These are phyloP conservation scores for Mythimna albipuncta DNA, from an alignment of 2,888 invertebrate species.

Conservation along the genomic window DNA sequence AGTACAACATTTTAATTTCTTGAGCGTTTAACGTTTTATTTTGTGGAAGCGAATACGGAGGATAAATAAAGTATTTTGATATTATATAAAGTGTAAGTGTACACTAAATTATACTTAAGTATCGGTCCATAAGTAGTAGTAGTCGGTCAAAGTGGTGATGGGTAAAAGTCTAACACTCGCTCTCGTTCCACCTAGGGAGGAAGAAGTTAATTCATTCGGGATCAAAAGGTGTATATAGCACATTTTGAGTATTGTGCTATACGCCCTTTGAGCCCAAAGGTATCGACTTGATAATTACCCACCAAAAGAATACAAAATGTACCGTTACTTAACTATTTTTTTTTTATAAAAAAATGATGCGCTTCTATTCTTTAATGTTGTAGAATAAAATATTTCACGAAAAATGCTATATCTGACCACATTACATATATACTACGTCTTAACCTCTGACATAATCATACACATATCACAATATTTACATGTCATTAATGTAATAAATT, in stretches of 20 bases:
- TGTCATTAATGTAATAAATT: constrained; percentile 20
- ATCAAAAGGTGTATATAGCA: too few species aligned
- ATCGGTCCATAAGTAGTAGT: too few species aligned
- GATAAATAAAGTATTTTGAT: not conserved
- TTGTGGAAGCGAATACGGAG: not conserved
- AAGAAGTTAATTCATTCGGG: too few species aligned
- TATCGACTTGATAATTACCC: too few species aligned
- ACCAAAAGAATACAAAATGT: not conserved
- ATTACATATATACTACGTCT: constrained; percentile 15
- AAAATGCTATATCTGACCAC: not conserved
- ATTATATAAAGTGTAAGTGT: not conserved
- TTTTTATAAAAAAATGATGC: not conserved
- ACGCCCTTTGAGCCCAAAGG: too few species aligned
- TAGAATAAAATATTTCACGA: not conserved
- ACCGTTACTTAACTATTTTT: not conserved
- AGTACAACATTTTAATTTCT: too few species aligned
- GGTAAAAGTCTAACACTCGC: too few species aligned
- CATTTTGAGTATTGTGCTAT: too few species aligned
- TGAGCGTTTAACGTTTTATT: not conserved
- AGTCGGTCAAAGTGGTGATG: too few species aligned
- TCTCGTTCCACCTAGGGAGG: too few species aligned
- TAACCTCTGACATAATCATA: constrained; percentile 43
- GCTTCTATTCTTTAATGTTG: not conserved
- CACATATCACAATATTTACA: constrained; percentile 27
- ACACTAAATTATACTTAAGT: not conserved